Evolutionary conservation across 2,113 vertebrate species (phyloP).

Genomic region (Callionymus lyra): DNA sequence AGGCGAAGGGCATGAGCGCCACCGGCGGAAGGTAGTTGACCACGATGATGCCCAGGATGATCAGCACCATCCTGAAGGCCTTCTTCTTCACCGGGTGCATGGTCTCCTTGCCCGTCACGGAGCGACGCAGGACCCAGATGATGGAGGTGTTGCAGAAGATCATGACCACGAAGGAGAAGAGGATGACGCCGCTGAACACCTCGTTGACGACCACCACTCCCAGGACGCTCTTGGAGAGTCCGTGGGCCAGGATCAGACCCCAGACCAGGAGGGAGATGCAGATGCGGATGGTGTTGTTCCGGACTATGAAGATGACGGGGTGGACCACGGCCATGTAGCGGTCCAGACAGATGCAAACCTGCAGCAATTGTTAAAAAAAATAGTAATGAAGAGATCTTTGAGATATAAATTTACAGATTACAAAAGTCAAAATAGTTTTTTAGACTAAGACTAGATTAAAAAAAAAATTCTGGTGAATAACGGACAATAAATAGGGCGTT

Average conservation of each 20-base stretch:
- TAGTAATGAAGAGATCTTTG: background rate
- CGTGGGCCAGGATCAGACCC: slow-evolving; percentile 46
- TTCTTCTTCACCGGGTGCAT: slow-evolving; percentile 68
- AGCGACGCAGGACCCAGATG: slow-evolving; percentile 62
- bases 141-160: slow-evolving; percentile 65
- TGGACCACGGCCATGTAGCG: slow-evolving; percentile 67
- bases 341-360: slow-evolving; percentile 65
- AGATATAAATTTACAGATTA: background rate
- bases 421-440: too few species aligned
- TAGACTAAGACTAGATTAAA: too few species aligned
- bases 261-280: slow-evolving; percentile 41
- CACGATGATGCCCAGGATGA: slow-evolving; percentile 56
- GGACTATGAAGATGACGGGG: slow-evolving; percentile 52
- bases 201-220: slow-evolving; percentile 28
- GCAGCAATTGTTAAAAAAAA: background rate
- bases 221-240: slow-evolving; percentile 41
- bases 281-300: slow-evolving; percentile 46
- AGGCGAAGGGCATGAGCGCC: slow-evolving; percentile 59
- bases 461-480: background rate
- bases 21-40: slow-evolving; percentile 59
- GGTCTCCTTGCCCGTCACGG: slow-evolving; percentile 55
- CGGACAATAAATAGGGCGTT: background rate
- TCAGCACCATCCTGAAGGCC: slow-evolving; percentile 62
- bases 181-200: slow-evolving; percentile 57
- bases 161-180: slow-evolving; percentile 61